These are phyloP conservation scores for Graptemys geographica DNA, from an alignment of 2,797 vertebrate species.

Conservation along the genomic window DNA sequence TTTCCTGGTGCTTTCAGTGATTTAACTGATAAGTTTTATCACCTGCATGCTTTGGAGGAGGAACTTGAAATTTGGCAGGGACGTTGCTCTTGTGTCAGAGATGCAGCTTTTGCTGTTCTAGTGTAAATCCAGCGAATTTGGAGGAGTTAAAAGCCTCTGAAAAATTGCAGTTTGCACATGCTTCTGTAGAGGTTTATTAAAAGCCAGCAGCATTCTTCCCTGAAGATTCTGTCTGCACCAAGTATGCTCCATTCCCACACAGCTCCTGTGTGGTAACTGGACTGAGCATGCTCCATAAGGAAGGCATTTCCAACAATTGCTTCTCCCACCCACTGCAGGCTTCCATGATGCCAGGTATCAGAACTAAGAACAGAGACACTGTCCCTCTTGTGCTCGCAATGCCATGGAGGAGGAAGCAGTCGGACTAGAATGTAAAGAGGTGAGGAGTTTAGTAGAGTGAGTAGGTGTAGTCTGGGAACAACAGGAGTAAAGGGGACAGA, in stretches of 20 bases:
- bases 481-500: not conserved
- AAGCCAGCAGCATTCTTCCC: not conserved
- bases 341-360: no score
- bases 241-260: not conserved
- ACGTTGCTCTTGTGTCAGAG: not conserved
- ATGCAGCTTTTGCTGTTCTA: accelerated
- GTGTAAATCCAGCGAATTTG: not conserved
- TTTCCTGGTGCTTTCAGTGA: not conserved
- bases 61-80: not conserved
- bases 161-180: not conserved
- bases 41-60: not conserved
- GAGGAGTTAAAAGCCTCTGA: not conserved
- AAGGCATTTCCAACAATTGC: not conserved
- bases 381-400: no score
- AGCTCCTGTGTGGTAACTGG: not conserved
- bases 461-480: not conserved
- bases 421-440: no score
- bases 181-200: not conserved
- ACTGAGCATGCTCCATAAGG: not conserved
- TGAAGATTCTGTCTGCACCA: not conserved
- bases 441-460: no score
- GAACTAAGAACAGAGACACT: no score
- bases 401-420: no score
- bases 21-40: not conserved
- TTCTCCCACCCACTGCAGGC: no score